Percentiles rank a stretch among this genome's conserved stretches.
These are phyloP conservation scores for Zhuqinia jingwanae DNA, from an alignment of 2,888 invertebrate genomes.

Conservation along the genomic window DNA sequence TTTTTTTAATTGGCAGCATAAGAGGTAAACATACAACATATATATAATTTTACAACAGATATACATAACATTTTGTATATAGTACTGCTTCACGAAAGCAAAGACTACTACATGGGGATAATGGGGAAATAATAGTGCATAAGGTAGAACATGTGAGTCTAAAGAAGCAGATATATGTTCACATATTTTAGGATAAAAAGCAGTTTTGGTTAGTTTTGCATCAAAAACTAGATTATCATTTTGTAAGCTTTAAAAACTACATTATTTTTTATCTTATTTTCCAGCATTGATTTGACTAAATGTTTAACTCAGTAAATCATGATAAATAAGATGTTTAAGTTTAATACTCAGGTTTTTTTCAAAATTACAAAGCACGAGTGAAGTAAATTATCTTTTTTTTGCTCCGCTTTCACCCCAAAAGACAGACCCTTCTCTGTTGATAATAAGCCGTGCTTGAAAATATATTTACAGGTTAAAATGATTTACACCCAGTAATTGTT, in stretches of 20 bases:
- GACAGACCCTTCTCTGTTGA: conserved; percentile 41
- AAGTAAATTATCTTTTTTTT: background rate
- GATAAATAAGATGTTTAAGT: background rate
- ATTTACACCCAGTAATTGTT: background rate
- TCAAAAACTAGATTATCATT: background rate
- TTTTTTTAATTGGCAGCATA: conserved; percentile 12
- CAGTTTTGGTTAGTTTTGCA: background rate
- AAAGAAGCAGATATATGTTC: background rate
- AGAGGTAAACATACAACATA: conserved; percentile 9
- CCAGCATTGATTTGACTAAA: conserved; percentile 3
- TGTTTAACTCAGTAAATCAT: background rate
- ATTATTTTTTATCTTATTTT: conserved; percentile 1
- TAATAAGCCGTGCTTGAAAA: background rate
- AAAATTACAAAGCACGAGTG: too few relatives aligned
- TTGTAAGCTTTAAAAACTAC: conserved; percentile 3
- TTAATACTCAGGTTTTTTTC: too few relatives aligned
- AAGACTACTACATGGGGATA: conserved; percentile 33
- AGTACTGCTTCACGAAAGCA: conserved; percentile 57
- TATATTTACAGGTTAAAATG: too few relatives aligned
- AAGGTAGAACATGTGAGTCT: background rate
- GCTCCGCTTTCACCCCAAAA: conserved; percentile 41
- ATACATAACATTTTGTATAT: conserved; percentile 11
- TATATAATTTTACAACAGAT: background rate
- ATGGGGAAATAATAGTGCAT: too few relatives aligned
- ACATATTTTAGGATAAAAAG: background rate